These are phyloP conservation scores for Luehdorfia chinensis DNA, from an alignment of 1,140 invertebrate species.

Conservation along the genomic window DNA sequence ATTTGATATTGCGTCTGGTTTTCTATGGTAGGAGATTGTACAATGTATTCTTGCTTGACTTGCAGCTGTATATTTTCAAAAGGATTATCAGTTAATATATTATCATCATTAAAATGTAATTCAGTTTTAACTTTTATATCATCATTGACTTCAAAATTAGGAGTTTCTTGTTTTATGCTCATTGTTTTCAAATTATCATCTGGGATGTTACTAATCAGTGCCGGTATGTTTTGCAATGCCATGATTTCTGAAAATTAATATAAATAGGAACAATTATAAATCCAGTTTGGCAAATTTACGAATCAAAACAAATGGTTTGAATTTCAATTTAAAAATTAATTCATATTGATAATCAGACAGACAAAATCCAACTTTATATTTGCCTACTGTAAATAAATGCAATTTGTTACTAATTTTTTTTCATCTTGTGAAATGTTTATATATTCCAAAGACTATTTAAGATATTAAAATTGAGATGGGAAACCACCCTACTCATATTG, in stretches of 20 bases:
- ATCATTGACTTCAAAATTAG: constrained; percentile 17
- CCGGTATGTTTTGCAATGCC: not conserved
- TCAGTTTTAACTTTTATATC: constrained; percentile 31
- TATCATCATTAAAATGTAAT: constrained; percentile 20
- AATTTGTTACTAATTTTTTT: no score
- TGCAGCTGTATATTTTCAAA: constrained; percentile 41
- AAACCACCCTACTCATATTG: no score
- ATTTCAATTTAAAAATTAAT: no score
- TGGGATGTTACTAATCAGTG: not conserved
- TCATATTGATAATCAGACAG: no score
- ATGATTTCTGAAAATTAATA: constrained; percentile 2
- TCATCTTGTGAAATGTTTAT: no score
- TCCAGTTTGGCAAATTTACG: no score
- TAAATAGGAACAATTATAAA: no score
- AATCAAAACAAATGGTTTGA: no score
- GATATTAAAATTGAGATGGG: no score
- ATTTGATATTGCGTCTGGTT: not conserved
- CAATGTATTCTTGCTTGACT: constrained; percentile 43
- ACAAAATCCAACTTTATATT: no score
- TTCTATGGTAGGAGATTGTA: not conserved
- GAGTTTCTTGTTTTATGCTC: constrained; percentile 22
- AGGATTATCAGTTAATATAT: constrained; percentile 26
- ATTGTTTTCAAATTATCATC: constrained; percentile 7
- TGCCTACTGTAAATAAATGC: no score
- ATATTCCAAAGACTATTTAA: no score